A percentile compares a stretch with the other conserved stretches of the same genome.
Conservation (phyloP, 2,113 vertebrate genomes). For the Oostethus manadensis region DNA sequence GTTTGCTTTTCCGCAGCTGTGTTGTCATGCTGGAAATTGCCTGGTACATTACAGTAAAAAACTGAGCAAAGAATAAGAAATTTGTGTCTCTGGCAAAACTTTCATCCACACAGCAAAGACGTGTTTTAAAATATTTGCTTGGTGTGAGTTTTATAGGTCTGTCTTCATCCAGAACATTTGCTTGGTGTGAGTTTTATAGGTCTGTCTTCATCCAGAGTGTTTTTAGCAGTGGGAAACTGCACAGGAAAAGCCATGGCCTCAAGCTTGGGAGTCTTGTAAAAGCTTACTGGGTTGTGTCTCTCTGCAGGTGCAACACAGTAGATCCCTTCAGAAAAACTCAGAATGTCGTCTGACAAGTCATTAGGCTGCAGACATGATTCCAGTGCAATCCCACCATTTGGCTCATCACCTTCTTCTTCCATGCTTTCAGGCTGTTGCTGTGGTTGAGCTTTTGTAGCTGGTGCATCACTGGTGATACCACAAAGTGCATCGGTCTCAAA, state of each 20-base stretch:
- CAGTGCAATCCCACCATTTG: no score
- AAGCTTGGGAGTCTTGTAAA: slow-evolving; percentile 21
- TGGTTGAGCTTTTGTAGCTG: no score
- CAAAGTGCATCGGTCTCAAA: no score
- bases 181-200: no score
- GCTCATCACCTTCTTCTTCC: no score
- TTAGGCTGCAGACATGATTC: no score
- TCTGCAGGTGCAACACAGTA: slow-evolving; percentile 31
- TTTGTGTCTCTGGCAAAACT: slow-evolving; percentile 30
- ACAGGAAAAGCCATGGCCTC: slow-evolving; percentile 16
- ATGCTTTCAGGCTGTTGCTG: no score
- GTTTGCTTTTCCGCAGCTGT: slow-evolving; percentile 22
- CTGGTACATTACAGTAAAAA: slow-evolving; percentile 25
- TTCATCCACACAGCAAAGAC: slow-evolving; percentile 19
- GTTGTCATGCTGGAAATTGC: slow-evolving; percentile 22
- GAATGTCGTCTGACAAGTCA: neutral
- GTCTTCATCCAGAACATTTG: no score
- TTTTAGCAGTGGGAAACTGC: slow-evolving; percentile 21
- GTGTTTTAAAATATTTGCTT: no score
- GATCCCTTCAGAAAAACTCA: slow-evolving; percentile 23
- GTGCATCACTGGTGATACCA: no score
- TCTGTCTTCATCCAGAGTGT: no score
- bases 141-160: no score
- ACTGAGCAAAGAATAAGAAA: slow-evolving; percentile 35
- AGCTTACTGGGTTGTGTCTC: slow-evolving; percentile 22